Conservation (phyloP, 2,797 vertebrate genomes). For the Telmatherina bonti region DNA sequence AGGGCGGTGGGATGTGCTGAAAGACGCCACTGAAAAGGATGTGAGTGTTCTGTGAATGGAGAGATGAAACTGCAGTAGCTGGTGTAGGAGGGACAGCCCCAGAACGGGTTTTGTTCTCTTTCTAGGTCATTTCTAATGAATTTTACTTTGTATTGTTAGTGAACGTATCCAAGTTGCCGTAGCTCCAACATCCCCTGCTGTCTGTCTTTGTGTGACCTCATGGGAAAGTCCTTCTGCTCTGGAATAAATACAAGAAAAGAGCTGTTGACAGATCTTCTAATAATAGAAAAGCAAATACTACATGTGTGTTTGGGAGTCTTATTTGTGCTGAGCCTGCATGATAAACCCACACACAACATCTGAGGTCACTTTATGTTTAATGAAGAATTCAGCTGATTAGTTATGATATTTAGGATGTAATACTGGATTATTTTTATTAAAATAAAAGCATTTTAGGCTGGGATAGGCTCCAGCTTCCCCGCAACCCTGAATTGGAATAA, state of each 20-base stretch:
- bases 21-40: constrained; percentile 55
- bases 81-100: not conserved
- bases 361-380: too few relatives aligned
- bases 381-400: too few relatives aligned
- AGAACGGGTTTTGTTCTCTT: constrained; percentile 7
- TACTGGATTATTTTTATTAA: too few relatives aligned
- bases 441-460: too few relatives aligned
- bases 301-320: constrained; percentile 42
- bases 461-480: too few relatives aligned
- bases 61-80: constrained; percentile 10
- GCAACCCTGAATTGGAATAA: too few relatives aligned
- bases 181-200: constrained; percentile 35
- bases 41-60: constrained; percentile 22
- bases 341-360: too few relatives aligned
- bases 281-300: constrained; percentile 56
- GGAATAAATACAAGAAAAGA: constrained; percentile 67
- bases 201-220: constrained; percentile 64
- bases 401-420: too few relatives aligned
- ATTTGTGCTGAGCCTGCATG: not conserved
- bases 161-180: constrained; percentile 25
- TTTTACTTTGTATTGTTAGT: constrained; percentile 26
- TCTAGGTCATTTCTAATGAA: constrained; percentile 23
- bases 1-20: constrained; percentile 49
- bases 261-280: constrained; percentile 66
- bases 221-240: constrained; percentile 69